Evolutionary conservation across 2,797 vertebrate genomes (phyloP).

Genomic region (Poecilia velifera): DNA sequence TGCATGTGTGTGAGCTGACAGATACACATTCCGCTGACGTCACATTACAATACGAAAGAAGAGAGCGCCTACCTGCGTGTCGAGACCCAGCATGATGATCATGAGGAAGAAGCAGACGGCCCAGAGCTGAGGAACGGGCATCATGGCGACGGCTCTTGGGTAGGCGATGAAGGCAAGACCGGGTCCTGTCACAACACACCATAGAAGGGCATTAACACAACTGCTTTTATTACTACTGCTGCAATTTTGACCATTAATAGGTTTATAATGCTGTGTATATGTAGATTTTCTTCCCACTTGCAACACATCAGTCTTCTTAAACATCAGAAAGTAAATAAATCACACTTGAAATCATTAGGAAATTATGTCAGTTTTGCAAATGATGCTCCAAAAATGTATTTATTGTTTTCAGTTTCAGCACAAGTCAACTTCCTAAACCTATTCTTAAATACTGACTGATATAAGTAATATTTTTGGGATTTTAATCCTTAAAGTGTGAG

Average conservation of each 20-base stretch:
- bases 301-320: background rate
- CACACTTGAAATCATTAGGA: background rate
- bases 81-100: conserved; percentile 93
- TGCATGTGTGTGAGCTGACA: background rate
- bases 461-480: too few relatives aligned
- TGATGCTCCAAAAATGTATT: too few relatives aligned
- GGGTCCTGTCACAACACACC: conserved; percentile 80
- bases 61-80: conserved; percentile 85
- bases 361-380: background rate
- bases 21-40: background rate
- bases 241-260: too few relatives aligned
- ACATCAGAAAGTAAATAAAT: background rate
- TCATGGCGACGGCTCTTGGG: conserved; percentile 91
- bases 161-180: conserved; percentile 92
- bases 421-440: background rate
- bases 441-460: background rate
- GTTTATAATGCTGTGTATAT: background rate
- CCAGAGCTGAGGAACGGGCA: conserved; percentile 92
- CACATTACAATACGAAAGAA: background rate
- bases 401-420: too few relatives aligned
- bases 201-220: too few relatives aligned
- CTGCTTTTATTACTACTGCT: background rate
- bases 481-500: too few relatives aligned
- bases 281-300: background rate
- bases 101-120: conserved; percentile 94